A percentile compares a stretch with the other conserved stretches of the same genome.
Evolutionary conservation across 2,113 vertebrate genomes (phyloP).

Genomic region (Microtus oregoni): DNA sequence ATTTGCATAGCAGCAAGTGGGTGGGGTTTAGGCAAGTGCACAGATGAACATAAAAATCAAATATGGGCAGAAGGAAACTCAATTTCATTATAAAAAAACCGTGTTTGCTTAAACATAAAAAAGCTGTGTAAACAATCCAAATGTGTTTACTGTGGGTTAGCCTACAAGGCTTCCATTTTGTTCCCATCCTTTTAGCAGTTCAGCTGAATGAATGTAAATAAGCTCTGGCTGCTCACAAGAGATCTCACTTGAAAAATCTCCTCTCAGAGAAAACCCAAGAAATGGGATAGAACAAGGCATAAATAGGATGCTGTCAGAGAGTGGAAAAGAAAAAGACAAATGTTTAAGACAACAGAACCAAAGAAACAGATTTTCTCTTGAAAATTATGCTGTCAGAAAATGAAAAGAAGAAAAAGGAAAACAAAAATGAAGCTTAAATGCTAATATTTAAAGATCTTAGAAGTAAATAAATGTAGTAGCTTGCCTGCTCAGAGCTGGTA

Average conservation of each 20-base stretch:
- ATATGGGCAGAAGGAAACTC: slow-evolving; percentile 86
- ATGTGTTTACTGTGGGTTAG: slow-evolving; percentile 64
- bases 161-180: slow-evolving; percentile 76
- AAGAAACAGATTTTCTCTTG: not conserved
- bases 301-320: not conserved
- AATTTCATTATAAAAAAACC: slow-evolving; percentile 84
- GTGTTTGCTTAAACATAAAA: slow-evolving; percentile 87
- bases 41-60: slow-evolving; percentile 92
- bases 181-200: slow-evolving; percentile 61
- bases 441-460: slow-evolving; percentile 55
- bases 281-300: not conserved
- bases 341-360: not conserved
- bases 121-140: slow-evolving; percentile 82
- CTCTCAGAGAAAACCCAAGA: slow-evolving; percentile 53
- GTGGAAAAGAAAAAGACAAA: not conserved
- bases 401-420: not conserved
- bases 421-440: not conserved
- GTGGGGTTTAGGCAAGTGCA: slow-evolving; percentile 86
- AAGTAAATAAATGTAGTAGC: not conserved
- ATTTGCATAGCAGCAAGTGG: slow-evolving; percentile 89
- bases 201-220: slow-evolving; percentile 64
- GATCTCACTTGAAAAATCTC: slow-evolving; percentile 56
- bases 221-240: slow-evolving; percentile 49
- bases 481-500: no score
- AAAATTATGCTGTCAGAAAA: not conserved